These are phyloP conservation scores for Beroe forskalii DNA, from an alignment of 37 sponge, comb jelly and placozoan species.

Conservation along the genomic window DNA sequence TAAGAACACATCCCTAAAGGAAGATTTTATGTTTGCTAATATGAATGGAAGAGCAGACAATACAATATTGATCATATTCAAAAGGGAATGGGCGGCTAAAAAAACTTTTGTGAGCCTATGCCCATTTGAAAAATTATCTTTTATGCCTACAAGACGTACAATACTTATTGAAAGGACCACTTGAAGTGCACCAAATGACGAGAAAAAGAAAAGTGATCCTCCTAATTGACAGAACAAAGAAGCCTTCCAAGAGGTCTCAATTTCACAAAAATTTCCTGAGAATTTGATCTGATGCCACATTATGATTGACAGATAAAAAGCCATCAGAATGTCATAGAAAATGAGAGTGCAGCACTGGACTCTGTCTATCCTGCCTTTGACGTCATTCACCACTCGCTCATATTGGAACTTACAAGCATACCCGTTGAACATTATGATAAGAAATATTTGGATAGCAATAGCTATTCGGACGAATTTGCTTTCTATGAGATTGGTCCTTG, in stretches of 20 bases:
- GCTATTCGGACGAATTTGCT: background rate
- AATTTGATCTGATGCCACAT: background rate
- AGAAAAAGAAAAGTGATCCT: background rate
- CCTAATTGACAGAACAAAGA: background rate
- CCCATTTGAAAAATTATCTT: background rate
- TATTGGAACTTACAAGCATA: background rate
- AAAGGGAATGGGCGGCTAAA: background rate
- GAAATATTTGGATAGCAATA: background rate
- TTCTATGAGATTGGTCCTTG: background rate
- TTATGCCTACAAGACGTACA: background rate
- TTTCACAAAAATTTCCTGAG: background rate
- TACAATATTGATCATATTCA: background rate
- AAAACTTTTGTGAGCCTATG: background rate
- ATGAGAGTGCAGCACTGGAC: background rate
- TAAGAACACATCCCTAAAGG: background rate
- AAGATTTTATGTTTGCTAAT: background rate
- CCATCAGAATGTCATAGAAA: background rate
- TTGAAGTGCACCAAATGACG: constrained; percentile 9
- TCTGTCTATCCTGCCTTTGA: background rate
- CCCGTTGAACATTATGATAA: background rate
- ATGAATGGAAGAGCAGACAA: background rate
- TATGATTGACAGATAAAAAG: background rate
- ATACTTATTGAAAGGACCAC: constrained; percentile 2
- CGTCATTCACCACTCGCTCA: background rate
- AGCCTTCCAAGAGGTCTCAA: background rate